Evolutionary conservation across 1,140 invertebrate species (phyloP).

Genomic region (Leptopilina clavipes): DNA sequence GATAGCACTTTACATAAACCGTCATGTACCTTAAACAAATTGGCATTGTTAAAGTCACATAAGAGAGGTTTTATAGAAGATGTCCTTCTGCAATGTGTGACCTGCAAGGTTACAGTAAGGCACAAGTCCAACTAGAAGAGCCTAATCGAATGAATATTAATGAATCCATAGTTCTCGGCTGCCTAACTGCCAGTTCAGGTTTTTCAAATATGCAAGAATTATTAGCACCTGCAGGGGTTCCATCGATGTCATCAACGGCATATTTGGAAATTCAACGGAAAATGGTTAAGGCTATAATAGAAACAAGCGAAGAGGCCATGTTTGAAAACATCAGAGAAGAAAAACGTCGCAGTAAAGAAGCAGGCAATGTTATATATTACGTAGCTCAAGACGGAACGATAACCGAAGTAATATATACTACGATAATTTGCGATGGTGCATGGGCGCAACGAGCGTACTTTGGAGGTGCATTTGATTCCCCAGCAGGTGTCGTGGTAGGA

Average conservation of each 20-base stretch:
- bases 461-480: neutral
- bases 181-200: neutral
- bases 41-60: neutral
- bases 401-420: neutral
- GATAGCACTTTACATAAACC: too few relatives aligned
- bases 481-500: neutral
- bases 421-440: neutral
- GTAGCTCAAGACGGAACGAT: neutral
- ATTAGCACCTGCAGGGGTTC: neutral
- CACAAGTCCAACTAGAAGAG: neutral
- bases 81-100: neutral
- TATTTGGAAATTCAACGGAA: neutral
- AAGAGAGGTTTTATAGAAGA: neutral
- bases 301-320: neutral
- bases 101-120: neutral
- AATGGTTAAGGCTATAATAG: neutral
- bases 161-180: neutral
- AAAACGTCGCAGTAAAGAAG: too few relatives aligned
- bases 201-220: slow-evolving; percentile 4
- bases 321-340: too few relatives aligned
- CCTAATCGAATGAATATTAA: neutral
- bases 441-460: neutral
- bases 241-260: neutral
- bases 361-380: too few relatives aligned
- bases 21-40: neutral